Conservation (phyloP, 2,888 invertebrate genomes). For the Eristalinus aeneus region DNA sequence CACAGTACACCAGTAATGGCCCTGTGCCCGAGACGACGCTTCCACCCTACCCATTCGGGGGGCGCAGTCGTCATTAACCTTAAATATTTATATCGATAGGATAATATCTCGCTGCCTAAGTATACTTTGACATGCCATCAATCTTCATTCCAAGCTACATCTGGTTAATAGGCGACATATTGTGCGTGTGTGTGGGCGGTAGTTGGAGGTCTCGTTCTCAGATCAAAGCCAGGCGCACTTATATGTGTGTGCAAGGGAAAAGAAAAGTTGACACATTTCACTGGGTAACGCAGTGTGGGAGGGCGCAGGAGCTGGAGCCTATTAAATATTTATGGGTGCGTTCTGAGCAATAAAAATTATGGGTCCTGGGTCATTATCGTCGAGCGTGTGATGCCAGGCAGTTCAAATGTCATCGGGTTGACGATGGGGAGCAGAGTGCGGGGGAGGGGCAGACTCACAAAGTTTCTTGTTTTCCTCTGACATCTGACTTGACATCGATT, state of each 20-base stretch:
- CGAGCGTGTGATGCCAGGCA: neutral
- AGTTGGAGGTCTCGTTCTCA: neutral
- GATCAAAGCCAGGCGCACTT: conserved; percentile 20
- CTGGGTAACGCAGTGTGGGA: neutral
- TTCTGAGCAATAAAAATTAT: conserved; percentile 19
- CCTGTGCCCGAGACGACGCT: neutral
- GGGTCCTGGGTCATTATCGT: conserved; percentile 9
- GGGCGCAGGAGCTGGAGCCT: neutral
- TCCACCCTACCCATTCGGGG: neutral
- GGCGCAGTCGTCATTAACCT: conserved; percentile 25
- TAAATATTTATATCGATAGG: conserved; percentile 45
- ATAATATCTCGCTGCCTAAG: conserved; percentile 27
- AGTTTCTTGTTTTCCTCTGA: neutral
- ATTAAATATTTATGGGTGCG: conserved; percentile 13
- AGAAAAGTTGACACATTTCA: conserved; percentile 4
- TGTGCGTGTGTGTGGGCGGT: conserved; percentile 3
- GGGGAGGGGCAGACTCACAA: too few species aligned
- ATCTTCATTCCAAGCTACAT: conserved; percentile 47
- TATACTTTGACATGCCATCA: conserved; percentile 40
- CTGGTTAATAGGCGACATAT: conserved; percentile 45
- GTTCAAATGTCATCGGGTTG: neutral
- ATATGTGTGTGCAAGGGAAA: neutral
- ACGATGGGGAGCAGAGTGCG: too few species aligned
- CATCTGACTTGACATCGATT: too few species aligned
- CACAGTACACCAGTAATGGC: conserved; percentile 8